Percentiles rank a stretch among this genome's conserved stretches.
phyloP scores from a whole-genome alignment of 37 sponge, comb jelly and placozoan species.

The Aphrocallistes beatrix region DNA sequence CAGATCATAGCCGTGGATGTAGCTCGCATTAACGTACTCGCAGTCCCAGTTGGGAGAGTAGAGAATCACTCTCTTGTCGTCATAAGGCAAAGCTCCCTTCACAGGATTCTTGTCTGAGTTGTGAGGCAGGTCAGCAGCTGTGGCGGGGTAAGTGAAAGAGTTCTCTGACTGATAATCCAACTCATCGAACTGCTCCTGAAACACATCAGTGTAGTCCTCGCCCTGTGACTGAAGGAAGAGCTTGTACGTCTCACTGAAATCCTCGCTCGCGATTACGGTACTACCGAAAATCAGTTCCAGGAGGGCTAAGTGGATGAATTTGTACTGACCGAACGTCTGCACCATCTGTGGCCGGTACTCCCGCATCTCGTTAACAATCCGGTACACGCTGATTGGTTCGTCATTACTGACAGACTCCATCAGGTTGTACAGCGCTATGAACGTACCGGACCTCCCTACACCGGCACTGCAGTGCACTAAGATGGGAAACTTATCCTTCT shows the following conservation, averaged over 20 bases:
- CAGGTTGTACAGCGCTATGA: slow-evolving; percentile 8
- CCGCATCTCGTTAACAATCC: not conserved
- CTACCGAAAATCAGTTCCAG: not conserved
- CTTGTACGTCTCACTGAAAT: not conserved
- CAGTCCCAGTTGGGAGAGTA: not conserved
- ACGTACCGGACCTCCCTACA: not conserved
- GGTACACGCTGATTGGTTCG: not conserved
- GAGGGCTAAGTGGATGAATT: not conserved
- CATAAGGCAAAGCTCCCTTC: not conserved
- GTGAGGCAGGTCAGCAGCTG: not conserved
- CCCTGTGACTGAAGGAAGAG: not conserved
- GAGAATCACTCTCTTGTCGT: not conserved
- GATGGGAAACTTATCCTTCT: not conserved
- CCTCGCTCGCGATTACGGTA: not conserved
- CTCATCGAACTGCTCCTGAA: not conserved
- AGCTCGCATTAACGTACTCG: not conserved
- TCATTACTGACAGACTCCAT: not conserved
- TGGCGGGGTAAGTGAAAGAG: not conserved
- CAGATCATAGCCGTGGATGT: not conserved
- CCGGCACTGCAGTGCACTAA: not conserved
- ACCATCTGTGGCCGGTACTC: slow-evolving; percentile 17
- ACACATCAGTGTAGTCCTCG: not conserved
- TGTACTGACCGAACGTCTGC: not conserved
- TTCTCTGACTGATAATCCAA: not conserved
- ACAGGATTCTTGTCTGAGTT: not conserved